Percentiles rank a stretch among this genome's conserved stretches.
Conservation (phyloP, 2,888 invertebrate species). For the Linnaemya vulpina region DNA sequence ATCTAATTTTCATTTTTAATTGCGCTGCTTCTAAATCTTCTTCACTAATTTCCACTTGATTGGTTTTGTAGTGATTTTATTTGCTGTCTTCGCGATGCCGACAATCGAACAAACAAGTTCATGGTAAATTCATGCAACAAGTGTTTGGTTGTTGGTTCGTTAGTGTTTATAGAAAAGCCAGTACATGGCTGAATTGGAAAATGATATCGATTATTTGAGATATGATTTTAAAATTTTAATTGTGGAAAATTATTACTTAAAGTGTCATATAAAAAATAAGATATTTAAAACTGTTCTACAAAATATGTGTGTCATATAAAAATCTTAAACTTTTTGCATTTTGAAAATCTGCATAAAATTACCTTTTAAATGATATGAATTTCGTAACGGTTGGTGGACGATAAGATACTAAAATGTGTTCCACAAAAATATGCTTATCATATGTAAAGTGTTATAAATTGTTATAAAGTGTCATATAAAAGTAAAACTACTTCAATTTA, state of each 20-base stretch:
- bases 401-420: too few relatives aligned
- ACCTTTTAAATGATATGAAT: too few relatives aligned
- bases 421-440: too few relatives aligned
- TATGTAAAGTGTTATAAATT: too few relatives aligned
- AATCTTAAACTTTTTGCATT: too few relatives aligned
- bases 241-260: background rate
- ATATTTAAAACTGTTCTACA: too few relatives aligned
- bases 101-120: slow-evolving; percentile 29
- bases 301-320: too few relatives aligned
- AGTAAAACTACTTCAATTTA: too few relatives aligned
- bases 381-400: too few relatives aligned
- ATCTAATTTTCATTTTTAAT: background rate
- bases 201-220: background rate
- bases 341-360: too few relatives aligned
- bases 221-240: background rate
- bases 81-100: slow-evolving; percentile 8
- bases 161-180: slow-evolving; percentile 13
- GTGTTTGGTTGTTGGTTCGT: background rate
- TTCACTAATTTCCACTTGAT: slow-evolving; percentile 38
- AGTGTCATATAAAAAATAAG: too few relatives aligned
- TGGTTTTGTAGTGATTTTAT: slow-evolving; percentile 28
- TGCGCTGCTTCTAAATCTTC: background rate
- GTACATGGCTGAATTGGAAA: slow-evolving; percentile 32
- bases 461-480: too few relatives aligned
- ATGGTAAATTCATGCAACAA: slow-evolving; percentile 15